Evolutionary conservation across 2,797 vertebrate species (phyloP).

Genomic region (Pelodytes ibericus): DNA sequence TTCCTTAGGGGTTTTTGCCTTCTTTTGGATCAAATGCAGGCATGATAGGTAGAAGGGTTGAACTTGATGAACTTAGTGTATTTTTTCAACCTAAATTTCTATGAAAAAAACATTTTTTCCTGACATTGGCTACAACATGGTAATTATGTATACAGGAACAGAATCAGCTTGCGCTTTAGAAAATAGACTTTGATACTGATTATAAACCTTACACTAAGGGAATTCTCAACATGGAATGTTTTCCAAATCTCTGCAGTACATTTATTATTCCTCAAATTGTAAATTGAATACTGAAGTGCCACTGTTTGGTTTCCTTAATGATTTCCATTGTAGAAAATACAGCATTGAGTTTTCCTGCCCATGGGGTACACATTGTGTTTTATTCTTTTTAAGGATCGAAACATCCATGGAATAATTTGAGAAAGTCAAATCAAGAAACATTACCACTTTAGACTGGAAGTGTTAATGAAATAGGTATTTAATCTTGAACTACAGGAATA

Average conservation of each 20-base stretch:
- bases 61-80: too few species aligned
- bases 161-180: constrained; percentile 23
- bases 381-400: constrained; percentile 35
- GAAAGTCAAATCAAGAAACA: constrained; percentile 38
- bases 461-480: constrained; percentile 51
- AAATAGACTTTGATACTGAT: constrained; percentile 30
- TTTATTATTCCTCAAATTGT: constrained; percentile 41
- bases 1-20: too few species aligned
- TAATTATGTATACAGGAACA: constrained; percentile 40
- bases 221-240: constrained; percentile 33
- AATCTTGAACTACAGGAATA: constrained; percentile 27
- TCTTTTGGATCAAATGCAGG: too few species aligned
- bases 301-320: constrained; percentile 46
- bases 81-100: too few species aligned
- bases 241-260: constrained; percentile 40
- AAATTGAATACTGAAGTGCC: constrained; percentile 47
- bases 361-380: constrained; percentile 38
- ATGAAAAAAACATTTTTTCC: too few species aligned
- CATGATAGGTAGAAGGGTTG: too few species aligned
- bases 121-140: constrained; percentile 4
- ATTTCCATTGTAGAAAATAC: constrained; percentile 46
- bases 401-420: constrained; percentile 38
- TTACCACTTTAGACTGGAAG: constrained; percentile 39
- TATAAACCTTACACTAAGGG: constrained; percentile 29
- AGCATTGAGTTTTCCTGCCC: constrained; percentile 31